Percentiles rank a stretch among this genome's conserved stretches.
phyloP scores from a whole-genome alignment of 2,888 invertebrate species.

The Drosophila longiperda region DNA sequence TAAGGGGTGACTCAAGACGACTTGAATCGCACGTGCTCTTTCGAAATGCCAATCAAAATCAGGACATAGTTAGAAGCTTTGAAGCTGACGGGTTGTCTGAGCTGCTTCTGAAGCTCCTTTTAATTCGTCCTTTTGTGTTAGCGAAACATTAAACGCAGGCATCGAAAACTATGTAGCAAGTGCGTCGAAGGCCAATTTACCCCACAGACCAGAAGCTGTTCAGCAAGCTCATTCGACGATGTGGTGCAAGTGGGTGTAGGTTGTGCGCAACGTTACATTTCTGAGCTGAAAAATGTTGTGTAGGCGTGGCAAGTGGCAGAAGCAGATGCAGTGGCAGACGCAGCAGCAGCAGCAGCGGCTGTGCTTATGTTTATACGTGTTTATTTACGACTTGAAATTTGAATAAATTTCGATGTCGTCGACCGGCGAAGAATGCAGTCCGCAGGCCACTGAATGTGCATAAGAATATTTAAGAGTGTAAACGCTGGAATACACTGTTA shows the following conservation, averaged over 20 bases:
- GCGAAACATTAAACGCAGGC: slow-evolving; percentile 24
- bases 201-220: slow-evolving; percentile 7
- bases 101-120: slow-evolving; percentile 10
- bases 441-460: not conserved
- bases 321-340: slow-evolving; percentile 39
- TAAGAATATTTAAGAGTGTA: slow-evolving; percentile 13
- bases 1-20: not conserved
- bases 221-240: slow-evolving; percentile 42
- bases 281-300: slow-evolving; percentile 39
- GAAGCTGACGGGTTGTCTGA: slow-evolving; percentile 25
- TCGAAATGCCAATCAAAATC: slow-evolving; percentile 57
- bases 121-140: slow-evolving; percentile 15
- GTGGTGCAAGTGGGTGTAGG: slow-evolving; percentile 21
- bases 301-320: slow-evolving; percentile 50
- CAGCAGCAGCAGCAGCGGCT: slow-evolving; percentile 13
- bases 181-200: slow-evolving; percentile 19
- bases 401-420: slow-evolving; percentile 75
- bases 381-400: slow-evolving; percentile 80
- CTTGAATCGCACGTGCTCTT: slow-evolving; percentile 46
- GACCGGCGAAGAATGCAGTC: slow-evolving; percentile 45
- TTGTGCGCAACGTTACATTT: slow-evolving; percentile 15
- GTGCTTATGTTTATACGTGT: slow-evolving; percentile 73
- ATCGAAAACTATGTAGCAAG: slow-evolving; percentile 41
- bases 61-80: slow-evolving; percentile 30
- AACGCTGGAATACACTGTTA: not conserved